These are phyloP conservation scores for Lypha dubia DNA, from an alignment of 2,888 invertebrate genomes.

Conservation along the genomic window DNA sequence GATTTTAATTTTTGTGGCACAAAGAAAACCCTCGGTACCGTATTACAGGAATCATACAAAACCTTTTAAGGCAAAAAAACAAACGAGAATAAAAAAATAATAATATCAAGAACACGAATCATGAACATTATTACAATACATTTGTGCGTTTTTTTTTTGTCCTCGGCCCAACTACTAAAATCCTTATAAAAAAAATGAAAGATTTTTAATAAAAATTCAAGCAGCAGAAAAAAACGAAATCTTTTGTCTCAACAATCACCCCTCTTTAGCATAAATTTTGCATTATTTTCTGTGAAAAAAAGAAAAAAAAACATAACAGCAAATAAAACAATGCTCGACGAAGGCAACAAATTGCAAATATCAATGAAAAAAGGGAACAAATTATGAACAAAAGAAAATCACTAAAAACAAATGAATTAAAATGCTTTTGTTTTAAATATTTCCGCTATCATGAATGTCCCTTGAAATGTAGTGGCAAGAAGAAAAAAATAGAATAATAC, in stretches of 20 bases:
- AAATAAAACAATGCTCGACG: slow-evolving; percentile 32
- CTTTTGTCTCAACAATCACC: slow-evolving; percentile 48
- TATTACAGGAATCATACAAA: neutral
- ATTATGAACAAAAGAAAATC: slow-evolving; percentile 47
- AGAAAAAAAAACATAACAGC: neutral
- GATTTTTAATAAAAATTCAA: neutral
- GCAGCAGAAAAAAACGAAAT: neutral
- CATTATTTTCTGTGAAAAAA: slow-evolving; percentile 3
- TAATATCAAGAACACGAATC: slow-evolving; percentile 33
- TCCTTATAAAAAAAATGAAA: slow-evolving; percentile 7
- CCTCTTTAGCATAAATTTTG: slow-evolving; percentile 10
- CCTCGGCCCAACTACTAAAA: slow-evolving; percentile 14
- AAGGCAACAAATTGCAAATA: slow-evolving; percentile 59
- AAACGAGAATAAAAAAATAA: neutral
- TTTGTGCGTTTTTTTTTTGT: neutral
- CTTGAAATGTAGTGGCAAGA: slow-evolving; percentile 45
- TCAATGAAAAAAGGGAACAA: slow-evolving; percentile 37
- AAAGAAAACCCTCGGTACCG: neutral
- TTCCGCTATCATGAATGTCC: slow-evolving; percentile 68
- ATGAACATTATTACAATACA: slow-evolving; percentile 15
- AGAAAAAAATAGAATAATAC: neutral
- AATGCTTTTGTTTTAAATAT: slow-evolving; percentile 67
- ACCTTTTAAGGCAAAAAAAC: neutral
- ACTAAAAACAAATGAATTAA: slow-evolving; percentile 64
- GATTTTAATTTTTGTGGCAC: no score